Base-by-base conservation (phyloP, 2,797 vertebrate genomes). In the Clarias fuscus region DNA sequence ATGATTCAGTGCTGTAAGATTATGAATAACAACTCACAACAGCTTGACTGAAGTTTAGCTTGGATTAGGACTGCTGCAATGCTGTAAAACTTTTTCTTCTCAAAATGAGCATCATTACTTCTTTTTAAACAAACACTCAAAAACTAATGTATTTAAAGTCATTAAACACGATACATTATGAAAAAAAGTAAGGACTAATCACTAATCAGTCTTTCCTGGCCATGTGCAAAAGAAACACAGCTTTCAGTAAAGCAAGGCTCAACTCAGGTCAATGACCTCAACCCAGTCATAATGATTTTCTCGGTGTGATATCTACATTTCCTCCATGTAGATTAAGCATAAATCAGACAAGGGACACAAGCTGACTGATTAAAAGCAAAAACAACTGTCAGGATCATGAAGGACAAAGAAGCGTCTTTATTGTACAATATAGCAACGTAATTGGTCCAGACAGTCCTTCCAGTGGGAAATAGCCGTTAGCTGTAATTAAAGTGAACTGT, bases 291-390 rank as follows among this genome's bases (percentile, higher is more conserved):
- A 93, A 94, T 93, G 93, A 94, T 94, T 94, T 94, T 88, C 84
- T 67, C 62, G 93, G 91, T 91, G 91, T 93, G 93, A 95, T 93
- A 95, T 93, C 93, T 93, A 92, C 93, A 86, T 85, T 84, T 61
- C 93, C 93, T 93, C 93, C 92, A 92, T 95, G 94, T 95, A 94
- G 94, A 95, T 95, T 94, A 94, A 93, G 94, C 94, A 95, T 95
- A 95, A 95, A 96, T 93, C 94, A 94, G 91, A 91, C 92, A 91
- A 91, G 93, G 94, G 94, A 95, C 94, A 93, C 93, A 93, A 93
- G 92, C 92, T 93, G 93, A 92, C 94, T 96, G 95, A 96, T 96
- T 96, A 95, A 96, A 95, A 95, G 93, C 95, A 95, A 96, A 96
- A 95, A 94, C 95, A 95, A 96, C 95, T 94, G 95, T 95, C 94